A percentile compares a stretch with the other conserved stretches of the same genome.
phyloP scores from a whole-genome alignment of 2,797 vertebrate genomes.

The Silurus lanzhouensis region DNA sequence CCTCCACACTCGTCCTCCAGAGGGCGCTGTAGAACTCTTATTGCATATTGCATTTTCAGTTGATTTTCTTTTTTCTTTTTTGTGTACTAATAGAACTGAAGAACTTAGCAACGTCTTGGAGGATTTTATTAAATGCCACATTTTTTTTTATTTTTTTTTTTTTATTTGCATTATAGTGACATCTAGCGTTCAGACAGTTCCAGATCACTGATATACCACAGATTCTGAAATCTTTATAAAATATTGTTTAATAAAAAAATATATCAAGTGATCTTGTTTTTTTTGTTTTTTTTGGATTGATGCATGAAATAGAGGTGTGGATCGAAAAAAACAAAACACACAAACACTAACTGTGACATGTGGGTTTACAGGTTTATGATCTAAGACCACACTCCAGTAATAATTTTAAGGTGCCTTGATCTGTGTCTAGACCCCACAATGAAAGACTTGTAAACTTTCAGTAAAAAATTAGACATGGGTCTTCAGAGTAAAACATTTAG shows the following conservation, averaged over 20 bases:
- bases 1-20: background rate
- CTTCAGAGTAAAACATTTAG: background rate
- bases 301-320: background rate
- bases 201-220: background rate
- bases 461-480: background rate
- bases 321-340: background rate
- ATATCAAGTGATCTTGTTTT: too few relatives aligned
- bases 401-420: background rate
- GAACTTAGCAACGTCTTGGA: background rate
- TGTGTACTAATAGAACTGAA: background rate
- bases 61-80: background rate
- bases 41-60: background rate
- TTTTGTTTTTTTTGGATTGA: background rate
- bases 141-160: background rate
- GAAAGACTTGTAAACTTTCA: background rate
- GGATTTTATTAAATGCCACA: background rate
- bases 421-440: background rate
- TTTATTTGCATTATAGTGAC: conserved; percentile 1
- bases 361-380: background rate
- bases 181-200: background rate
- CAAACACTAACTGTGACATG: background rate
- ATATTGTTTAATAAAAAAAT: background rate
- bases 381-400: background rate
- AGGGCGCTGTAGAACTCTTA: background rate
- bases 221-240: background rate